Percentiles rank a stretch among this genome's conserved stretches.
Conservation (phyloP, 2,797 vertebrate genomes). For the Anisognathus igniventris region DNA sequence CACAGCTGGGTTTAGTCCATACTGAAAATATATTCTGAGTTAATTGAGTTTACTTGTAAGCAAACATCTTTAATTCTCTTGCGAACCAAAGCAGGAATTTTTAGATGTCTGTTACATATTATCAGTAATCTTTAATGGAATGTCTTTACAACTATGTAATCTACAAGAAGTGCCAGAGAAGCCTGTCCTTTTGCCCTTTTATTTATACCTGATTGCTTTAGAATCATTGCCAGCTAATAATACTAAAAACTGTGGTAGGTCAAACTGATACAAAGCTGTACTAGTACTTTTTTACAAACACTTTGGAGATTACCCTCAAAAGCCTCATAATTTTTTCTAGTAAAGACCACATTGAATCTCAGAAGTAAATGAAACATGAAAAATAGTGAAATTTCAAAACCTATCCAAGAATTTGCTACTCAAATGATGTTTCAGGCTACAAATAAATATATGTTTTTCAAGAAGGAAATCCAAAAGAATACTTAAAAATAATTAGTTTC, state of each 20-base stretch:
- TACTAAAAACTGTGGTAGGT: constrained; percentile 25
- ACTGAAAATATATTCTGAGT: constrained; percentile 8
- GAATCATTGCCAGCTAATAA: constrained; percentile 15
- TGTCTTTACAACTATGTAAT: constrained; percentile 6
- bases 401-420: neutral
- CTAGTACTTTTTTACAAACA: neutral
- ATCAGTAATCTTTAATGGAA: constrained; percentile 24
- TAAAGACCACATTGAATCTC: neutral
- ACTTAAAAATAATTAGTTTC: neutral
- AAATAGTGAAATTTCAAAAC: neutral
- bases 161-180: constrained; percentile 6
- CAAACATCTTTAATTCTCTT: constrained; percentile 12
- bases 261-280: neutral
- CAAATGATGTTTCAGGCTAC: neutral
- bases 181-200: constrained; percentile 38
- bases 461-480: neutral
- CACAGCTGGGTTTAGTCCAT: neutral
- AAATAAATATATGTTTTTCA: neutral
- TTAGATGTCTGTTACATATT: neutral
- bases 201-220: constrained; percentile 20
- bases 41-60: neutral
- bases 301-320: neutral
- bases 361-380: neutral
- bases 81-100: constrained; percentile 4
- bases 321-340: neutral